Conservation (phyloP, 2,888 invertebrate genomes). For the Cyclophora punctaria region DNA sequence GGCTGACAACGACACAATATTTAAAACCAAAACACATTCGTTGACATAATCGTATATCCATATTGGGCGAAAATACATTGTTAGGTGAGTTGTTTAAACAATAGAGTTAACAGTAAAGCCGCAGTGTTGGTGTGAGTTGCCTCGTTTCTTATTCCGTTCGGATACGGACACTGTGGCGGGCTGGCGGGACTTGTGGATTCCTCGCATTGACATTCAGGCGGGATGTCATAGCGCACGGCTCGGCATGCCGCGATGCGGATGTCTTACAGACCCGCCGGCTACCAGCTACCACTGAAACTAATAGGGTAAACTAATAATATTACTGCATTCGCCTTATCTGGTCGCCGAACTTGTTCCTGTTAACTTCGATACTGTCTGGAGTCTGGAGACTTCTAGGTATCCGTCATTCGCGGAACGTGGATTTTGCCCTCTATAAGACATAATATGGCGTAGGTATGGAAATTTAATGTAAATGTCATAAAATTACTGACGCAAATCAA, state of each 20-base stretch:
- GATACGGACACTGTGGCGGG: conserved; percentile 48
- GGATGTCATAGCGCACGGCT: conserved; percentile 64
- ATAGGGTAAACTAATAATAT: too few relatives aligned
- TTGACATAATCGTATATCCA: conserved; percentile 68
- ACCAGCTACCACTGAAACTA: not conserved
- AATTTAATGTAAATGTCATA: too few relatives aligned
- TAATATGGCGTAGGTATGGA: too few relatives aligned
- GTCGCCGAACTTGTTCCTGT: too few relatives aligned
- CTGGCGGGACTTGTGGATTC: conserved; percentile 47
- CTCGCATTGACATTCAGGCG: conserved; percentile 68
- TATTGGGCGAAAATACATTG: conserved; percentile 71
- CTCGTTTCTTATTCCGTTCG: conserved; percentile 71
- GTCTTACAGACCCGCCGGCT: conserved; percentile 15
- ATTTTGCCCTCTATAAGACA: too few relatives aligned
- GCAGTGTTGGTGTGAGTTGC: conserved; percentile 20
- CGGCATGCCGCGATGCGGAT: conserved; percentile 66
- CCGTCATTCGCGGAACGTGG: too few relatives aligned
- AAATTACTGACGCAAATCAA: too few relatives aligned
- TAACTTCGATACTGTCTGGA: too few relatives aligned
- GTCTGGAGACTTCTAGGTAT: too few relatives aligned
- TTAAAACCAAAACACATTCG: conserved; percentile 66
- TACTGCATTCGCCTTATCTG: too few relatives aligned
- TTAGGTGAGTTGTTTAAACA: conserved; percentile 58
- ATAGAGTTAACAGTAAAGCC: conserved; percentile 63
- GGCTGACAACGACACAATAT: conserved; percentile 48